Percentiles rank a stretch among this genome's conserved stretches.
Evolutionary conservation across 2,113 vertebrate genomes (phyloP).

Genomic region (Chelonoidis abingdonii): DNA sequence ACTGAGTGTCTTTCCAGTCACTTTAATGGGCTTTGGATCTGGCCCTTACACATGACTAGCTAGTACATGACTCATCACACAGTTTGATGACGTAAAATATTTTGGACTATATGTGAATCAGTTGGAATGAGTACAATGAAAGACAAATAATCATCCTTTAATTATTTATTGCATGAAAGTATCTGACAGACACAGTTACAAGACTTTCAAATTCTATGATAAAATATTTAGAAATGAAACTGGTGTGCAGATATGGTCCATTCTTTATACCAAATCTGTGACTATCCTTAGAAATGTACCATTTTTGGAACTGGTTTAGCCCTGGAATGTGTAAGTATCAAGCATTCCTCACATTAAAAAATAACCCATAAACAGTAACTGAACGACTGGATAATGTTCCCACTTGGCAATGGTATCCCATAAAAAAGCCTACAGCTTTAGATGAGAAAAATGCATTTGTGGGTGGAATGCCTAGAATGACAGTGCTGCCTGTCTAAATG

Average conservation of each 20-base stretch:
- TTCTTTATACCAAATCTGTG: fast-evolving
- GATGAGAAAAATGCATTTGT: neutral
- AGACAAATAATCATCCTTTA: fast-evolving
- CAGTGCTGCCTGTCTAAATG: fast-evolving
- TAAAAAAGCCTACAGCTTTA: fast-evolving
- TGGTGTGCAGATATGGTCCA: neutral
- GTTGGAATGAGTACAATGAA: neutral
- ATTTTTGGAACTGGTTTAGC: fast-evolving
- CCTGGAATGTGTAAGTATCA: fast-evolving
- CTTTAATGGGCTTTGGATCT: constrained; percentile 1
- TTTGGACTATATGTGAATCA: neutral
- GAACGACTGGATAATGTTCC: neutral
- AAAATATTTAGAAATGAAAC: fast-evolving
- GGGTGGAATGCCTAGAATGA: neutral
- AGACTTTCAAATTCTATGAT: fast-evolving
- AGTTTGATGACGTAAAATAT: neutral
- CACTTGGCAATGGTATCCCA: neutral
- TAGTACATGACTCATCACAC: neutral
- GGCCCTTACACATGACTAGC: neutral
- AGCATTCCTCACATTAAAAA: neutral
- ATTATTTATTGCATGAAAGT: neutral
- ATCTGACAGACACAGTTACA: fast-evolving
- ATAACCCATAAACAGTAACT: fast-evolving
- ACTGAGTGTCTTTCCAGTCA: neutral
- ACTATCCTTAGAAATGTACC: fast-evolving